Evolutionary conservation across 37 sponge, comb jelly and placozoan genomes (phyloP).

Genomic region (Bolinopsis microptera): DNA sequence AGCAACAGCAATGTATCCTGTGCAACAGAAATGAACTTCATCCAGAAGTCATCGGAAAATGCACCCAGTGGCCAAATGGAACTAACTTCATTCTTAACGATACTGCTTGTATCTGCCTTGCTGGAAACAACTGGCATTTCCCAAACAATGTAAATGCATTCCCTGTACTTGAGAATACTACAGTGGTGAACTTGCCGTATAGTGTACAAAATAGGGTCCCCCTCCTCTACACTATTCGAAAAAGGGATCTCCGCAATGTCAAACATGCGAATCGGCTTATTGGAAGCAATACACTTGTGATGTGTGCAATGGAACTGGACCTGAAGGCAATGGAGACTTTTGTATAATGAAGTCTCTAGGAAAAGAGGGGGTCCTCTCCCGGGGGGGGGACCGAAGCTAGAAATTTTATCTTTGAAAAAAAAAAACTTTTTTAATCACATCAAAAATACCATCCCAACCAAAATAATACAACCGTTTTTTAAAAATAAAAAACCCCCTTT

Average conservation of each 20-base stretch:
- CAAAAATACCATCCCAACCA: too few species aligned
- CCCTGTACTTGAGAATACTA: not conserved
- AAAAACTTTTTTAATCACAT: too few species aligned
- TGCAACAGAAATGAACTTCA: not conserved
- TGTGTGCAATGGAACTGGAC: not conserved
- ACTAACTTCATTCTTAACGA: not conserved
- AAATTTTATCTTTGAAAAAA: too few species aligned
- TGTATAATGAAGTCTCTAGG: not conserved
- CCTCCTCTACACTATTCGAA: not conserved
- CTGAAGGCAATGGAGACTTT: not conserved
- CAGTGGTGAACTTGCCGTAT: not conserved
- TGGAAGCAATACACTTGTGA: not conserved
- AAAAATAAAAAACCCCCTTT: too few species aligned
- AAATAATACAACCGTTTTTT: too few species aligned
- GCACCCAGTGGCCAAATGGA: not conserved
- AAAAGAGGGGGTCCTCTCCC: not conserved
- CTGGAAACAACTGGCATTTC: not conserved
- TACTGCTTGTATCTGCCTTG: not conserved
- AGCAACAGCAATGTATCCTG: not conserved
- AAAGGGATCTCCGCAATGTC: not conserved
- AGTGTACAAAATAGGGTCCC: not conserved
- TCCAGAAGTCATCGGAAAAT: not conserved
- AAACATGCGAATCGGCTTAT: not conserved
- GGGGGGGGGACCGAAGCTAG: too few species aligned
- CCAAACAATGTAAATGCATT: not conserved